A percentile compares a stretch with the other conserved stretches of the same genome.
Conservation (phyloP, 2,113 vertebrate species). For the Callionymus lyra region DNA sequence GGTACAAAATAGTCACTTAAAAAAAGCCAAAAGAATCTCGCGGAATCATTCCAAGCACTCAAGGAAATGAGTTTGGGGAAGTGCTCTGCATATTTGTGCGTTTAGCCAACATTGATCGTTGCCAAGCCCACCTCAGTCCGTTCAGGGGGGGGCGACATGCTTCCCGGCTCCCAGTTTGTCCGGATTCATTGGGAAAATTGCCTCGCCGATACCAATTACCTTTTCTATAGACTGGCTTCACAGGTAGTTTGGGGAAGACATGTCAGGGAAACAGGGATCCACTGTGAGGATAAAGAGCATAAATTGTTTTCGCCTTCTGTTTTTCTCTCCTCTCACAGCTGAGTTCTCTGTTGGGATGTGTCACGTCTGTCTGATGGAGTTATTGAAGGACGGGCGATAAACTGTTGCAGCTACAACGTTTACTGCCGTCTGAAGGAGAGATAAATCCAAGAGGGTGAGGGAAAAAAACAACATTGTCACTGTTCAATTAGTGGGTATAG, state of each 20-base stretch:
- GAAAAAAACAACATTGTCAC: conserved; percentile 3
- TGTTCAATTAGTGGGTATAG: conserved; percentile 23
- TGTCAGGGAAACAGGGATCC: conserved; percentile 16
- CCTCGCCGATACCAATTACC: conserved; percentile 22
- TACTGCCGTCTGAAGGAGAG: conserved; percentile 7
- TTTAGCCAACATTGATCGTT: conserved; percentile 14
- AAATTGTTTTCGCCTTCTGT: conserved; percentile 4
- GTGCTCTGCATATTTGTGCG: conserved; percentile 18
- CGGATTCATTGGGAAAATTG: conserved; percentile 16
- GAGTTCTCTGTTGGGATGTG: conserved; percentile 11
- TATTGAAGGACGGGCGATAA: conserved; percentile 26
- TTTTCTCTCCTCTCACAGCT: conserved; percentile 1
- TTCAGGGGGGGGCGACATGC: conserved; percentile 19
- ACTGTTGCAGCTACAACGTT: conserved; percentile 12
- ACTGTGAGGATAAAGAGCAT: conserved; percentile 8
- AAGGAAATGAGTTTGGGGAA: conserved; percentile 22
- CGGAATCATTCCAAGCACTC: conserved; percentile 17
- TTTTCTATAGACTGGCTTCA: conserved; percentile 9
- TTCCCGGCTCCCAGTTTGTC: conserved; percentile 13
- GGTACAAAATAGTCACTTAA: conserved; percentile 4
- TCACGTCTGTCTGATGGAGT: conserved; percentile 11
- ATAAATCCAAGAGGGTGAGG: conserved; percentile 9
- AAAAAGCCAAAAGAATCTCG: conserved; percentile 28
- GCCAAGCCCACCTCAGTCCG: conserved; percentile 5
- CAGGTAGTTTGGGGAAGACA: conserved; percentile 6